Base-by-base conservation (phyloP, 37 sponge, comb jelly and placozoan genomes). In the Agelas oroides region DNA sequence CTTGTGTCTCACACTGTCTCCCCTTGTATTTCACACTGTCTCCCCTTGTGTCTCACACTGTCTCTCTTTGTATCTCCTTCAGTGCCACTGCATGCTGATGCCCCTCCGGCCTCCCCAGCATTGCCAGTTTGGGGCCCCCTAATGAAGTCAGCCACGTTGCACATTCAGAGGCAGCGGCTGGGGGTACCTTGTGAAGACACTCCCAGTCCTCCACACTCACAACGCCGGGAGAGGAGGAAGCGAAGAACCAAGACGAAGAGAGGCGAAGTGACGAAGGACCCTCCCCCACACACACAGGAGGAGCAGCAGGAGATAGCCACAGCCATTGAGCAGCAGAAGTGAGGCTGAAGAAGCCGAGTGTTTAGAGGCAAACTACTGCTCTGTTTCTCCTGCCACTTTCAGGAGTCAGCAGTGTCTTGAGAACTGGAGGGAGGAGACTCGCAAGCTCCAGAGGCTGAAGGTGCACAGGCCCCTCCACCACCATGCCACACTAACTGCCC, bases 391-490 rank as follows among this genome's bases (percentile, higher is more conserved):
- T 12, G 46, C 46, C 27, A 59, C 12, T 76, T 74, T 30, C 54
- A 93, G 93, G 83, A 81, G 71, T 36, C 53, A 71, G 74, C 35
- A 84, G 53, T 74, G 57, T 24, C 56, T 93, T 31, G 68, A 84
- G 41, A 55, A 66, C 1, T 93, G 93, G 93, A 84, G 90, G 37
- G 75, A 88, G 6, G 75, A 88, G 28, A 71, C 90, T 0, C 65
- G 37, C 63, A 28, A 39, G 23, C 59, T 85, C 35, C 81, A 93
- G 77, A 80, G 40, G 36, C 58, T 25, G 65, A 52, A 66, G 58
- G 6, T 74, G 20, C 54, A 20, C 36, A 53, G n/a, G 20, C 27
- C 34, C 21, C 0, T 2, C 13, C 62, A 73, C 54, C 60, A 31
- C 15, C 58, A 1, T 21, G 78, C 70, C 1, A 25, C 28, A 16